Conservation (phyloP, 2,113 vertebrate genomes). For the Nyctereutes procyonoides region DNA sequence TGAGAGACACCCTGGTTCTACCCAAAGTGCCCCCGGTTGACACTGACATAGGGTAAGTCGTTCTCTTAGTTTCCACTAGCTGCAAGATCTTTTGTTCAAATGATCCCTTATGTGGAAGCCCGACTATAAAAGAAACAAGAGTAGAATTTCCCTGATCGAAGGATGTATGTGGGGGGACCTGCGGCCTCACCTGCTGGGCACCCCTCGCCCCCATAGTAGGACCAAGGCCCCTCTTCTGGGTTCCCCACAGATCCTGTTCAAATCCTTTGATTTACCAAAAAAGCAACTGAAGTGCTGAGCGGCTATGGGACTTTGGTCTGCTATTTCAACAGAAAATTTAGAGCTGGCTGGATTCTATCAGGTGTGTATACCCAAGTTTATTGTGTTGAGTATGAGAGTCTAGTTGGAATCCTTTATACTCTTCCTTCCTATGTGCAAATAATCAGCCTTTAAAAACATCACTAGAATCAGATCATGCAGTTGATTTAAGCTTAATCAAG, state of each 20-base stretch:
- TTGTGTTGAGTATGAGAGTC: background rate
- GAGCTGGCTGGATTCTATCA: background rate
- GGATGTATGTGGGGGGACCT: background rate
- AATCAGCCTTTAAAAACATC: background rate
- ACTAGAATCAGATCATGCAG: background rate
- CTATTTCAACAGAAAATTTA: background rate
- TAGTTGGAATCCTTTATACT: background rate
- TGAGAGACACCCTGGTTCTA: background rate
- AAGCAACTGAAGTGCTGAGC: background rate
- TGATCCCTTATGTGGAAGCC: background rate
- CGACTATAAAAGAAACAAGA: background rate
- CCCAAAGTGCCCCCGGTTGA: background rate
- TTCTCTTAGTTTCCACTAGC: background rate
- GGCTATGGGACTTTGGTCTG: background rate
- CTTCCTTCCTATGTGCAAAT: background rate
- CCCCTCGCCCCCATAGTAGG: background rate
- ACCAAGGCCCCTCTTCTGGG: background rate
- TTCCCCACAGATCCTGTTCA: background rate
- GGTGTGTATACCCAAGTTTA: background rate
- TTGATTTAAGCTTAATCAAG: background rate
- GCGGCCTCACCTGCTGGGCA: background rate
- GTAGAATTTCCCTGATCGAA: background rate
- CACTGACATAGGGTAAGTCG: background rate
- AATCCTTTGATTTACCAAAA: background rate
- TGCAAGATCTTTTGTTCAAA: background rate